A percentile compares a stretch with the other conserved stretches of the same genome.
Conservation (phyloP, 2,888 invertebrate species). For the Mesorhabditis spiculigera region DNA sequence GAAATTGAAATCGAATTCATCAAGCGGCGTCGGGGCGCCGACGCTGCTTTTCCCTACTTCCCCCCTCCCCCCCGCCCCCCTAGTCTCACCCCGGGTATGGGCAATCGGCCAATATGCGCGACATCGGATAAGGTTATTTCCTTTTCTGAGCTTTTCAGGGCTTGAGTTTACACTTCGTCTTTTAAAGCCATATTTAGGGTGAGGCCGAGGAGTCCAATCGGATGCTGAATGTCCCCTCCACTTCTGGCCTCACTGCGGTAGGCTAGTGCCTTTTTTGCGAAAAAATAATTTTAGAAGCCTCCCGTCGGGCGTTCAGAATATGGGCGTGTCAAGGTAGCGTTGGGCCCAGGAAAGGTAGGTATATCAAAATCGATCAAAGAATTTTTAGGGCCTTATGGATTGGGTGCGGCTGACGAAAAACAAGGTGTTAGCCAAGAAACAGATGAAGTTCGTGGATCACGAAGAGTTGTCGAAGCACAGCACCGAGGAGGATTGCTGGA, state of each 20-base stretch:
- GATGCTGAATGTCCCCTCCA: neutral
- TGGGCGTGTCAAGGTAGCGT: conserved; percentile 48
- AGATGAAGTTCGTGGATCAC: conserved; percentile 35
- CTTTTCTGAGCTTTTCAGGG: no score
- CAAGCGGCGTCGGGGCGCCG: no score
- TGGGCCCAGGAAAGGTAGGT: conserved; percentile 44
- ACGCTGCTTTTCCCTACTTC: no score
- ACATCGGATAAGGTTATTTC: no score
- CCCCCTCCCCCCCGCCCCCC: no score
- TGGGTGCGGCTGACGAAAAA: conserved; percentile 46
- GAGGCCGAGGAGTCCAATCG: no score
- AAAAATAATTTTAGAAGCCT: conserved; percentile 21
- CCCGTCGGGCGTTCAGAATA: conserved; percentile 43
- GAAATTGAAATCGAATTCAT: no score
- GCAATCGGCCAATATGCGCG: no score
- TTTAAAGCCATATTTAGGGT: no score
- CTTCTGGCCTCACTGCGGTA: neutral
- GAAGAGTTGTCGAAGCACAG: conserved; percentile 46
- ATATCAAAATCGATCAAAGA: conserved; percentile 3
- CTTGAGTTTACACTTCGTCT: no score
- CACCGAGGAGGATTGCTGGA: conserved; percentile 48
- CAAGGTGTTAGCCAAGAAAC: conserved; percentile 35
- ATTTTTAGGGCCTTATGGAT: conserved; percentile 39
- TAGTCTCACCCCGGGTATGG: no score
- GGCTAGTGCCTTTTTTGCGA: neutral